phyloP scores from a whole-genome alignment of 1,140 invertebrate species.

The Aphaenogaster rudis region DNA sequence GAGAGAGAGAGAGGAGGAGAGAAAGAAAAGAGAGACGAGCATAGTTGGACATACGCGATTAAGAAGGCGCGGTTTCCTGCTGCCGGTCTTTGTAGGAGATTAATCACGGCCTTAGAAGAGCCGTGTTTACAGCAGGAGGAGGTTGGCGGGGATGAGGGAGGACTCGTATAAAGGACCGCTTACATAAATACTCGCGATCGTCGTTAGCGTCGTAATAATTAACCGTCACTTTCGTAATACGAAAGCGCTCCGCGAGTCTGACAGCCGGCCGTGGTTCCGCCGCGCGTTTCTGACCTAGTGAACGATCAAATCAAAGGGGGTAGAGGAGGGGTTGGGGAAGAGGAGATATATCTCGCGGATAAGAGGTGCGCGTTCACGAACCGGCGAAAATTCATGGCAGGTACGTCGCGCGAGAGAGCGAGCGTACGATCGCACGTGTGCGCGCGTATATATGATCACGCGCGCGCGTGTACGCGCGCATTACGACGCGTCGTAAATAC shows the following conservation, averaged over 20 bases:
- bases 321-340: too few relatives aligned
- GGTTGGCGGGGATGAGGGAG: neutral
- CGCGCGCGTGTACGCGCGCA: neutral
- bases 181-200: conserved; percentile 47
- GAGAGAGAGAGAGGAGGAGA: neutral
- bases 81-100: conserved; percentile 48
- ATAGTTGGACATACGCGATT: conserved; percentile 59
- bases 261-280: neutral
- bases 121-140: conserved; percentile 5
- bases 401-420: neutral
- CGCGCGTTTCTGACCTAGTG: conserved; percentile 41
- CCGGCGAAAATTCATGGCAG: conserved; percentile 23
- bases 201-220: conserved; percentile 54
- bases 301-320: neutral
- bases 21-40: neutral
- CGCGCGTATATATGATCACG: neutral
- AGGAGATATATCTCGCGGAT: conserved; percentile 13
- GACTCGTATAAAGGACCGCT: conserved; percentile 26
- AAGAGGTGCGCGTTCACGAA: neutral
- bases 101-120: conserved; percentile 53
- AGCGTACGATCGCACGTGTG: neutral
- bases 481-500: conserved; percentile 41
- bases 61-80: conserved; percentile 71
- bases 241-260: conserved; percentile 16
- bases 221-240: conserved; percentile 46